Percentiles rank a stretch among this genome's conserved stretches.
Conservation (phyloP, 2,797 vertebrate genomes). For the Enteromius thamalakanensis region DNA sequence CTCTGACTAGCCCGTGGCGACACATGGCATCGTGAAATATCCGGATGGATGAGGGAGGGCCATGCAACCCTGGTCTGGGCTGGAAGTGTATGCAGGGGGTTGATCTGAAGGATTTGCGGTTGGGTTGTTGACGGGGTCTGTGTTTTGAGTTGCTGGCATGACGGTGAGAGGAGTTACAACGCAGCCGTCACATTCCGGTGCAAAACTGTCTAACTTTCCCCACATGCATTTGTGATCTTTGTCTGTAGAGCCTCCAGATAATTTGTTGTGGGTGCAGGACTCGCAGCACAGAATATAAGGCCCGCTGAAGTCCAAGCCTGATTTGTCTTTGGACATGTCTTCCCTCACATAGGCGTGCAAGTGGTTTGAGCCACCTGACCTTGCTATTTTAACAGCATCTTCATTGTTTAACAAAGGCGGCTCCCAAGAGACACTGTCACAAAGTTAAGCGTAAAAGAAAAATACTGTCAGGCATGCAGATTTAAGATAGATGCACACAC, state of each 20-base stretch:
- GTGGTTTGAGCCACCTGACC: slow-evolving; percentile 7
- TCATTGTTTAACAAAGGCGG: slow-evolving; percentile 41
- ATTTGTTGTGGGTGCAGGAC: slow-evolving; percentile 47
- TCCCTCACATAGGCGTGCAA: slow-evolving; percentile 14
- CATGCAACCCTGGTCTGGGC: slow-evolving; percentile 46
- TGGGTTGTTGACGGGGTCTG: not conserved
- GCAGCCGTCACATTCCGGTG: slow-evolving; percentile 63
- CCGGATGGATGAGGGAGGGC: slow-evolving; percentile 62
- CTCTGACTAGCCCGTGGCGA: not conserved
- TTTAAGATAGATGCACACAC: not conserved
- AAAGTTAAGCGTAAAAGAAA: not conserved
- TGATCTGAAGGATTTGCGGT: not conserved
- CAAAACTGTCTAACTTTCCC: slow-evolving; percentile 40
- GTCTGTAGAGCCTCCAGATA: slow-evolving; percentile 8
- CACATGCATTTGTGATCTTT: not conserved
- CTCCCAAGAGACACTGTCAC: slow-evolving; percentile 60
- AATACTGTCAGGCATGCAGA: not conserved
- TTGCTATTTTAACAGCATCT: slow-evolving; percentile 7
- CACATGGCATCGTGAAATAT: slow-evolving; percentile 70
- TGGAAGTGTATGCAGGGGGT: slow-evolving; percentile 53
- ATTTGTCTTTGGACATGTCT: slow-evolving; percentile 48
- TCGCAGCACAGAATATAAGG: slow-evolving; percentile 73
- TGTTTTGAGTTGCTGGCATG: slow-evolving; percentile 5
- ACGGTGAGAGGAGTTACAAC: slow-evolving; percentile 25
- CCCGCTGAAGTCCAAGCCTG: slow-evolving; percentile 72